phyloP scores from a whole-genome alignment of 1,140 invertebrate genomes.

The Calliopsis andreniformis region DNA sequence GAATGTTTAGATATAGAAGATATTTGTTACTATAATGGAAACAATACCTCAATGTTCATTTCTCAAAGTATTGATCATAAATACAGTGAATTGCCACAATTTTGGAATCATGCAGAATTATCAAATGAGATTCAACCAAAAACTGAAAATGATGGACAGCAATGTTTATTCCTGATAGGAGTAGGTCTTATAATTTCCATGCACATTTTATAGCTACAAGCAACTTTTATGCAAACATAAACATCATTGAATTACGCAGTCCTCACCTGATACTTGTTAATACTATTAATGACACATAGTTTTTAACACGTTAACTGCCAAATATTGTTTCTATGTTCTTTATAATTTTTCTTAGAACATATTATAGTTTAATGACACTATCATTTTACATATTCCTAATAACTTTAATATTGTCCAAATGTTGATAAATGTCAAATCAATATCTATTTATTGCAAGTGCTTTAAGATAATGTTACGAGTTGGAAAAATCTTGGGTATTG shows the following conservation, averaged over 20 bases:
- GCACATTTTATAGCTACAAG: slow-evolving; percentile 12
- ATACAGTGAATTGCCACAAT: slow-evolving; percentile 77
- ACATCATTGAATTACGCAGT: not conserved
- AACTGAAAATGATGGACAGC: slow-evolving; percentile 69
- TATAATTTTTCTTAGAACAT: no score
- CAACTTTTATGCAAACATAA: slow-evolving; percentile 12
- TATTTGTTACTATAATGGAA: slow-evolving; percentile 66
- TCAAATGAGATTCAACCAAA: slow-evolving; percentile 72
- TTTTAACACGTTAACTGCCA: no score
- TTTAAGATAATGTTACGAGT: no score
- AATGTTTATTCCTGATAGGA: slow-evolving; percentile 65
- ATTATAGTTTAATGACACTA: no score
- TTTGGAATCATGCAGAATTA: slow-evolving; percentile 77
- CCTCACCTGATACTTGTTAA: not conserved
- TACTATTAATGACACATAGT: not conserved
- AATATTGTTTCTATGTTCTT: no score
- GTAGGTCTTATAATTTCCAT: slow-evolving; percentile 54
- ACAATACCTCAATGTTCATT: slow-evolving; percentile 70
- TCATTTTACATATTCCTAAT: no score
- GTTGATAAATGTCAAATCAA: no score
- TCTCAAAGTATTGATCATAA: slow-evolving; percentile 78
- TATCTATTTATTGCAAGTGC: no score
- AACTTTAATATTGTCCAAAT: no score
- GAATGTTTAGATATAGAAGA: slow-evolving; percentile 76
- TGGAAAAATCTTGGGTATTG: no score